Evolutionary conservation across 1,140 invertebrate species (phyloP), one percentile per base, ranked within the genome.

Genomic region (Lepidurus packardi): DNA sequence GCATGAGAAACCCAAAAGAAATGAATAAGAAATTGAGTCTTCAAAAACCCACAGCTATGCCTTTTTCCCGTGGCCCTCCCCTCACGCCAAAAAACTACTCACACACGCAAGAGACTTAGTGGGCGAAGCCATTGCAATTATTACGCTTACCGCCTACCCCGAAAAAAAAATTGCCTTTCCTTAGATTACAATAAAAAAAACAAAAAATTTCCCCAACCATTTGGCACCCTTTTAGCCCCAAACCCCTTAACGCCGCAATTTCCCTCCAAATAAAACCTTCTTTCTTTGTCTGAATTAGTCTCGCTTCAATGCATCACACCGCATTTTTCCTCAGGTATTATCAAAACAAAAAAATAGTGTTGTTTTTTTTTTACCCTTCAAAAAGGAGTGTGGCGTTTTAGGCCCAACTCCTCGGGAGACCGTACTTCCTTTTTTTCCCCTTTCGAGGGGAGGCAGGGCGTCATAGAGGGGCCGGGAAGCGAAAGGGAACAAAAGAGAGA

Each of bases 281-380:
- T 16, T n/a, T 65, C 53, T 21, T 65, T 65, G 53, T 16, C 53
- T 7, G 53, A 13, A 65, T 65, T 21, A n/a, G 53, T 65, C n/a
- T 65, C 53, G 53, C 53, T 65, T 65, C 53, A 65, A 65, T 21
- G 53, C 53, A 65, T 65, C 21, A 65, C 53, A 21, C 53, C 53
- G 53, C 53, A 65, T 65, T 65, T 13, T 21, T 65, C 21, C 21
- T 21, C 53, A 16, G 53, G 53, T 16, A 65, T 65, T 65, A 65
- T 16, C n/a, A 65, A 65, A 21, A 65, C 16, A 13, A 65, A 9
- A 9, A 65, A 65, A n/a, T 47, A 47, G n/a, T n/a, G n/a, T n/a
- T 1, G 45, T 10, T 47, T 47, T 65, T 25, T n/a, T n/a, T 65
- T 65, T 21, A 65, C 8, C 53, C 53, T 47, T 47, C 6, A 47